Evolutionary conservation across 1,140 invertebrate genomes (phyloP).

Genomic region (Pseudomyrmex flavicornis): DNA sequence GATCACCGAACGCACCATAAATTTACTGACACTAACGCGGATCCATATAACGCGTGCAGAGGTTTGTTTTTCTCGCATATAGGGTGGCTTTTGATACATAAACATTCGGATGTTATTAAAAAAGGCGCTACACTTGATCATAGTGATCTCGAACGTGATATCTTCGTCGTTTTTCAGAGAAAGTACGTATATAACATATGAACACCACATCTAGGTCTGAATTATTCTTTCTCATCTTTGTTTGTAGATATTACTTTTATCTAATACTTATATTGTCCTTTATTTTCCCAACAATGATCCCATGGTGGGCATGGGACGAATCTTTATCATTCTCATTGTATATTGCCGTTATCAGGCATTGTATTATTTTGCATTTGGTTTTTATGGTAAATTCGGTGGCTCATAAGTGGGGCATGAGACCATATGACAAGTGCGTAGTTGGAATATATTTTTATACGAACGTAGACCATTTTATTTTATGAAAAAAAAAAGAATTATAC

Average conservation of each 20-base stretch:
- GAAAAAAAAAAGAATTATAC: not conserved
- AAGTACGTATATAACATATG: no score
- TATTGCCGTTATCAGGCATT: conserved; percentile 90
- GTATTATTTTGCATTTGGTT: conserved; percentile 91
- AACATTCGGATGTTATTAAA: conserved; percentile 90
- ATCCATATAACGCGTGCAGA: conserved; percentile 92
- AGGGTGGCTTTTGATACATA: conserved; percentile 92
- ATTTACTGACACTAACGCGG: conserved; percentile 92
- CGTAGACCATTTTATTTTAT: no score
- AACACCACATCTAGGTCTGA: no score
- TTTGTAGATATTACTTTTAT: conserved; percentile 89
- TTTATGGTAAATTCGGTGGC: conserved; percentile 96
- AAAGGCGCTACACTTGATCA: conserved; percentile 89
- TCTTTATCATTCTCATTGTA: conserved; percentile 86
- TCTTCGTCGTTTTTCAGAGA: no score
- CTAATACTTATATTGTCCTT: conserved; percentile 90
- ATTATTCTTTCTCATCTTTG: no score
- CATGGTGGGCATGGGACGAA: conserved; percentile 92
- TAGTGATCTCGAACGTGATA: conserved; percentile 86
- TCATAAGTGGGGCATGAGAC: conserved; percentile 92
- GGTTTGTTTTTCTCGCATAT: conserved; percentile 95
- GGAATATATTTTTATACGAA: no score
- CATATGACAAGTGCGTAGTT: conserved; percentile 88
- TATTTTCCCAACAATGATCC: conserved; percentile 91
- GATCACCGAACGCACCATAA: conserved; percentile 90